These are phyloP conservation scores for Agonopterix heracliana DNA, from an alignment of 2,888 invertebrate genomes.

Conservation along the genomic window DNA sequence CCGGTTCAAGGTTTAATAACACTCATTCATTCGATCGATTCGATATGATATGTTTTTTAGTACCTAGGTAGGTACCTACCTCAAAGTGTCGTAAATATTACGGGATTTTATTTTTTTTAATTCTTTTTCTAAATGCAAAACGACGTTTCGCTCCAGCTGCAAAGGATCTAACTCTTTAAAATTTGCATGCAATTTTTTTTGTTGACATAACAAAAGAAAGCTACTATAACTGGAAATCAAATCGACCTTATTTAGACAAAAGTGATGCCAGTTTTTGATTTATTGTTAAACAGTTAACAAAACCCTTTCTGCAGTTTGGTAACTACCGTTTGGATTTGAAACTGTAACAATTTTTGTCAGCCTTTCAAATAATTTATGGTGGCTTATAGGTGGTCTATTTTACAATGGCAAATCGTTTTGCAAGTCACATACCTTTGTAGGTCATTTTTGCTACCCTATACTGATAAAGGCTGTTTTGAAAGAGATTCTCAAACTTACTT, in stretches of 20 bases:
- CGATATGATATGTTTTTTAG: too few species aligned
- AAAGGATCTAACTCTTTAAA: background rate
- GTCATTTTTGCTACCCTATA: conserved; percentile 51
- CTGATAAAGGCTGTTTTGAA: conserved; percentile 29
- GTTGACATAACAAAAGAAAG: background rate
- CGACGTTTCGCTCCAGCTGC: too few species aligned
- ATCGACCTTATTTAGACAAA: conserved; percentile 5
- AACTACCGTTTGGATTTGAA: conserved; percentile 55
- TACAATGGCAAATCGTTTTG: conserved; percentile 45
- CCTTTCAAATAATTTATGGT: conserved; percentile 56
- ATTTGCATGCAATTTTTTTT: conserved; percentile 4
- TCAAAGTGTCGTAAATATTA: too few species aligned
- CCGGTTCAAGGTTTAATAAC: too few species aligned
- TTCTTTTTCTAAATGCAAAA: too few species aligned
- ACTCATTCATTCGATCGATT: too few species aligned
- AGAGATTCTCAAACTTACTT: conserved; percentile 37
- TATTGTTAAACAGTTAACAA: conserved; percentile 22
- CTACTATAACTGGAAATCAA: conserved; percentile 3
- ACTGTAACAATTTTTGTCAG: conserved; percentile 55
- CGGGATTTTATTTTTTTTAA: too few species aligned
- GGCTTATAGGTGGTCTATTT: conserved; percentile 55
- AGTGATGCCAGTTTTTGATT: conserved; percentile 16
- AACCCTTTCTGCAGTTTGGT: conserved; percentile 38
- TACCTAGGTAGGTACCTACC: too few species aligned
- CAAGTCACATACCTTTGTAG: conserved; percentile 69